Evolutionary conservation across 2,888 invertebrate species (phyloP), one percentile per base, ranked within the genome.

Genomic region (Nephrotoma appendiculata): DNA sequence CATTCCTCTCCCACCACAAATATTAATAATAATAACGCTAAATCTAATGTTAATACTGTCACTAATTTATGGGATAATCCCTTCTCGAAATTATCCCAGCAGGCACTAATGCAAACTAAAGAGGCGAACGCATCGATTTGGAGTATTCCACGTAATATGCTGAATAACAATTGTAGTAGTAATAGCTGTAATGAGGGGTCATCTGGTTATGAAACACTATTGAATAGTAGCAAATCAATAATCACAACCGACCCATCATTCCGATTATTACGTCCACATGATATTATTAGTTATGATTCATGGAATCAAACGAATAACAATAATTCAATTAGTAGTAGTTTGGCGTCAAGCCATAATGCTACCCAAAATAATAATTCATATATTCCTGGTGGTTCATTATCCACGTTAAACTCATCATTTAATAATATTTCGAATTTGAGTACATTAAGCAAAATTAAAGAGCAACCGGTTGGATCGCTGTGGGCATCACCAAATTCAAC

Each of bases 1-100:
- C 91, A 91, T 88, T 90, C 90, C 44, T 91, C 91, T 87, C 91
- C 91, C 88, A 90, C 89, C 87, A 84, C 42, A 84, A 83, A 83
- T 19, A 83, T 44, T 83, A 86, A 86, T 86, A 41, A 41, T 86
- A 86, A 83, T 86, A 86, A 15, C 43, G 43, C 57, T 86, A 57
- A 87, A 86, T 87, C 84, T 87, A 86, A 87, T 87, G 87, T 85
- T 15, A 86, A 86, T 85, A 84, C 44, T n/a, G 43, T 84, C 19
- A 87, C 41, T 43, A 88, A 88, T 87, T 57, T 89, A 83, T 89
- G 89, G 89, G 89, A 89, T 42, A 88, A 86, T 87, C 88, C 89
- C 41, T 86, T 88, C 9, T 87, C 88, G n/a, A 89, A 89, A 88
- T 86, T 88, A 7, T 87, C 89, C 86, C 88, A 88, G 86, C 84